Conservation (phyloP, 2,888 invertebrate genomes). For the Pollenia griseotomentosa region DNA sequence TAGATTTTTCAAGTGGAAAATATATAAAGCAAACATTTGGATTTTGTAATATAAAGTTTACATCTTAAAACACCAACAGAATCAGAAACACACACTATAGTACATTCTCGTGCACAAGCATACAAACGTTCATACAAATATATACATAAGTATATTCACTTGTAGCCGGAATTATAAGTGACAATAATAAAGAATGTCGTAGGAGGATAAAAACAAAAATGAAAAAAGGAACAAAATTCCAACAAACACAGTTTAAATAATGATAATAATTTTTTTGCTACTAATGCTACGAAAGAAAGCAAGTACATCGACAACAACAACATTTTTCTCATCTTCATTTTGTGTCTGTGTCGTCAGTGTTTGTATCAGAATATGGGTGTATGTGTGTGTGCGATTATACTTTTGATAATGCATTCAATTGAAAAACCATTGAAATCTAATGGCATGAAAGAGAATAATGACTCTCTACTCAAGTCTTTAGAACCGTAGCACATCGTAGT, state of each 20-base stretch:
- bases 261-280: constrained; percentile 67
- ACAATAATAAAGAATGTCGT: constrained; percentile 65
- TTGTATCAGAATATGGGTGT: not conserved
- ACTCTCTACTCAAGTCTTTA: constrained; percentile 71
- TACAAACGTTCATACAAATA: constrained; percentile 5
- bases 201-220: constrained; percentile 37
- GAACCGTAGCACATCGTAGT: not conserved
- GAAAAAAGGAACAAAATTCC: constrained; percentile 18
- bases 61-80: constrained; percentile 38
- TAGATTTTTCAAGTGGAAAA: constrained; percentile 61
- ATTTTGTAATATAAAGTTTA: constrained; percentile 44
- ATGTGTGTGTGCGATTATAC: constrained; percentile 47
- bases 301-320: constrained; percentile 4
- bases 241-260: constrained; percentile 53
- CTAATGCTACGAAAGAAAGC: not conserved
- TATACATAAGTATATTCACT: not conserved
- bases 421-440: constrained; percentile 83
- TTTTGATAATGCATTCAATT: constrained; percentile 75
- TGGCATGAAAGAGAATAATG: constrained; percentile 84
- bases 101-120: not conserved
- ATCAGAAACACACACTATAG: not conserved
- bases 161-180: constrained; percentile 59
- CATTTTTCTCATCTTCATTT: constrained; percentile 55
- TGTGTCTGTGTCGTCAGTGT: constrained; percentile 29
- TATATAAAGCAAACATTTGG: constrained; percentile 66